These are phyloP conservation scores for Gambusia yucatana DNA, from an alignment of 2,797 vertebrate species.

Conservation along the genomic window DNA sequence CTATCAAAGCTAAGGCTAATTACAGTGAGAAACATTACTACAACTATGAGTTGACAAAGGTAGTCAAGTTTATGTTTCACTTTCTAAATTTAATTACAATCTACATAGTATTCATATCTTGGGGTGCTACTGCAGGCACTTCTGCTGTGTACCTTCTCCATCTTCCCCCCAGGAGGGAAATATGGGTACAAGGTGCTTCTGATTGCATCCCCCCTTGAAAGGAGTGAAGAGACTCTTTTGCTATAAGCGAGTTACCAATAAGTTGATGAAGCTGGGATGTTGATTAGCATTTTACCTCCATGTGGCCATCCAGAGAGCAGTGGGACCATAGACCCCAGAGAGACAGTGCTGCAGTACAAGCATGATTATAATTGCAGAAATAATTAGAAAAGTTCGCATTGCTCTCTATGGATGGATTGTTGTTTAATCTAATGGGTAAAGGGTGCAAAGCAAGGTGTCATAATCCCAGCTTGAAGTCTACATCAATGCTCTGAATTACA, in stretches of 20 bases:
- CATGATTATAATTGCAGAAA: constrained; percentile 75
- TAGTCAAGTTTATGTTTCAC: constrained; percentile 28
- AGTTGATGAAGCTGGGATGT: constrained; percentile 59
- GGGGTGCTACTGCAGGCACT: constrained; percentile 32
- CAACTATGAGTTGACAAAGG: constrained; percentile 29
- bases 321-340: constrained; percentile 58
- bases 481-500: constrained; percentile 5
- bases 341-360: constrained; percentile 45
- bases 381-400: constrained; percentile 75
- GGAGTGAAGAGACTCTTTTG: constrained; percentile 61
- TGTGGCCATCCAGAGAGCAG: constrained; percentile 53
- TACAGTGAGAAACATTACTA: constrained; percentile 18
- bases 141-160: constrained; percentile 26
- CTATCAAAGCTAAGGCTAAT: constrained; percentile 15
- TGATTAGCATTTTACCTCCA: constrained; percentile 69
- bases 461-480: constrained; percentile 39
- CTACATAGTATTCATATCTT: constrained; percentile 28
- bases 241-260: constrained; percentile 55
- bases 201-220: constrained; percentile 66
- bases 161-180: constrained; percentile 28
- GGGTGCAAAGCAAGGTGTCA: constrained; percentile 64
- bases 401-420: constrained; percentile 61
- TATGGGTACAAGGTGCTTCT: constrained; percentile 49
- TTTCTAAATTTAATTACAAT: constrained; percentile 33
- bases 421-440: constrained; percentile 66